Conservation (phyloP, 1,140 invertebrate genomes). For the Drosophila lini region DNA sequence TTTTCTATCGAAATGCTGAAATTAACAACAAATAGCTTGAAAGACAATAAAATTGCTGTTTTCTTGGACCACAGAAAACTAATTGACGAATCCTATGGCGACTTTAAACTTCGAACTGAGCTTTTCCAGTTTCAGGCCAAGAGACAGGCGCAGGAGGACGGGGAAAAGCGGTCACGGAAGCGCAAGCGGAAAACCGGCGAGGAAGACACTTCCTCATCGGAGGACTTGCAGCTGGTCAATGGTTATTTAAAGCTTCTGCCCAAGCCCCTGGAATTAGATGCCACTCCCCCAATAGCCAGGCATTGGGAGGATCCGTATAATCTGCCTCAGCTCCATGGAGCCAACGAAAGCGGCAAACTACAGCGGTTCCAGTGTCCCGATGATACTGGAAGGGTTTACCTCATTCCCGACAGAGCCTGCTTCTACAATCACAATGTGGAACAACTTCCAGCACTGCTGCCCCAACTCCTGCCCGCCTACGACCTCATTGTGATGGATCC, state of each 20-base stretch:
- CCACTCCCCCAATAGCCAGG: slow-evolving; percentile 17
- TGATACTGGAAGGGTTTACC: slow-evolving; percentile 11
- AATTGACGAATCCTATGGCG: slow-evolving; percentile 56
- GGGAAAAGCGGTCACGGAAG: slow-evolving; percentile 22
- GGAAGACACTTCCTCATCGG: background rate
- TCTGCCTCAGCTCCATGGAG: slow-evolving; percentile 70
- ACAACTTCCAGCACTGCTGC: slow-evolving; percentile 44
- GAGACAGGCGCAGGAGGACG: background rate
- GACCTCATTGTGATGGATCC: slow-evolving; percentile 95
- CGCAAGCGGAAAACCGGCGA: slow-evolving; percentile 45
- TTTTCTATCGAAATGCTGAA: slow-evolving; percentile 46
- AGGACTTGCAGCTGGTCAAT: slow-evolving; percentile 12
- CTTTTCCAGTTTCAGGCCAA: slow-evolving; percentile 64
- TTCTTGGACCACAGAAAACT: slow-evolving; percentile 66
- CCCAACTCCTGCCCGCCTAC: slow-evolving; percentile 85
- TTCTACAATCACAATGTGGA: slow-evolving; percentile 77
- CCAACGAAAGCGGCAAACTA: slow-evolving; percentile 51
- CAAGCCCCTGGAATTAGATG: background rate
- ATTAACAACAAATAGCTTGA: slow-evolving; percentile 20
- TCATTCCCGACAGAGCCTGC: slow-evolving; percentile 62
- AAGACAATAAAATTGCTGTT: slow-evolving; percentile 31
- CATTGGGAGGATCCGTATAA: slow-evolving; percentile 64
- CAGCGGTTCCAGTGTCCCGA: slow-evolving; percentile 34
- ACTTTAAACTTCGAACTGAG: slow-evolving; percentile 40
- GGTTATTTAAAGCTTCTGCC: slow-evolving; percentile 40